These are phyloP conservation scores for Coleophora flavipennella DNA, from an alignment of 2,888 invertebrate species.

Conservation along the genomic window DNA sequence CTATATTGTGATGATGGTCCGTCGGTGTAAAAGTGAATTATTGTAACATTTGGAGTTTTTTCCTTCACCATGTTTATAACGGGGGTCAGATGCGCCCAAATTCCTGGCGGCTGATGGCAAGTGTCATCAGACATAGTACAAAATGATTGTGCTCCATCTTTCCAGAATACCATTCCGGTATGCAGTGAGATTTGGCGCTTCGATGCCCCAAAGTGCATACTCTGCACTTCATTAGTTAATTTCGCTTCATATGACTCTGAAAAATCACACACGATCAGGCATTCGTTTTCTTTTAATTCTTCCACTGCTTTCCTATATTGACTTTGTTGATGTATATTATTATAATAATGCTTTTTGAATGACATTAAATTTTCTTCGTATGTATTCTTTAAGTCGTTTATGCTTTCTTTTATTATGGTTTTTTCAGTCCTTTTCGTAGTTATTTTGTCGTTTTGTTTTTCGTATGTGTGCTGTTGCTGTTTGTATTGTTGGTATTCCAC, in stretches of 20 bases:
- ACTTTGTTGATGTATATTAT: slow-evolving; percentile 18
- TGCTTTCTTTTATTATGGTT: slow-evolving; percentile 5
- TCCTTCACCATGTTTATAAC: slow-evolving; percentile 7
- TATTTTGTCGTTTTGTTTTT: slow-evolving; percentile 11
- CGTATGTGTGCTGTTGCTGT: slow-evolving; percentile 8
- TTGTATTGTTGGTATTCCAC: slow-evolving; percentile 10
- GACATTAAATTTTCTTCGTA: slow-evolving; percentile 9
- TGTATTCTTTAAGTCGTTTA: slow-evolving; percentile 7
- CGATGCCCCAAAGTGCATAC: slow-evolving; percentile 33
- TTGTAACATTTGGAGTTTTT: slow-evolving; percentile 17
- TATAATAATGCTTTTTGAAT: slow-evolving; percentile 4
- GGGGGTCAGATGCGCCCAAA: slow-evolving; percentile 25
- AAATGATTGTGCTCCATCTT: slow-evolving; percentile 14
- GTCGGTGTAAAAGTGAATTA: slow-evolving; percentile 30
- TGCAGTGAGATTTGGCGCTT: slow-evolving; percentile 27
- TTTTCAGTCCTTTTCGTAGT: slow-evolving; percentile 11
- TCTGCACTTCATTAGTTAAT: slow-evolving; percentile 32
- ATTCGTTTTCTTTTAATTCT: slow-evolving; percentile 14
- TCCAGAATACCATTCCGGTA: slow-evolving; percentile 30
- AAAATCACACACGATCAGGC: slow-evolving; percentile 26
- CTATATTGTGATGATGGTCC: slow-evolving; percentile 31
- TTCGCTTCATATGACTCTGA: slow-evolving; percentile 30
- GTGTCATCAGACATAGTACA: slow-evolving; percentile 27
- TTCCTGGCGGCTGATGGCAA: slow-evolving; percentile 21
- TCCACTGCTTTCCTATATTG: slow-evolving; percentile 8